A percentile compares a stretch with the other conserved stretches of the same genome.
Conservation (phyloP, 2,113 vertebrate genomes). For the Accipiter cooperii region DNA sequence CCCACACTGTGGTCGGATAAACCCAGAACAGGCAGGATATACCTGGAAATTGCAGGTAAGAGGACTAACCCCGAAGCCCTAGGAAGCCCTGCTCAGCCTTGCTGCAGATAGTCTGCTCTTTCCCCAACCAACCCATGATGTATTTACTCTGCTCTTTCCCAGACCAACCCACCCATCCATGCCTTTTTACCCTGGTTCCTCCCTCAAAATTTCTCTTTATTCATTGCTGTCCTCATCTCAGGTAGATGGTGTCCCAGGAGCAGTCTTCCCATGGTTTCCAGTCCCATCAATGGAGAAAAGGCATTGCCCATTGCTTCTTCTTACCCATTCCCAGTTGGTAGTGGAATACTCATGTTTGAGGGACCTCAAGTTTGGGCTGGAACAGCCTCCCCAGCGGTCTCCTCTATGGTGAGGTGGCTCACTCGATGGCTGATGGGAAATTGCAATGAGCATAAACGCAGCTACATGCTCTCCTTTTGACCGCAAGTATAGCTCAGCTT, state of each 20-base stretch:
- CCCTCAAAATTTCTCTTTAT: not conserved
- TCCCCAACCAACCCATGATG: not conserved
- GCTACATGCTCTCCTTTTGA: not conserved
- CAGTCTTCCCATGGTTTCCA: not conserved
- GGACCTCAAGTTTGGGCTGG: not conserved
- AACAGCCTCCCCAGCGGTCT: not conserved
- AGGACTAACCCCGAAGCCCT: not conserved
- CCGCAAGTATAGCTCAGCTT: not conserved
- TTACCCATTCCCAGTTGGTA: not conserved
- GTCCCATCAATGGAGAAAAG: not conserved
- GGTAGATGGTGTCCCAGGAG: not conserved
- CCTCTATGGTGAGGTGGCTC: not conserved
- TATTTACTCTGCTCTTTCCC: not conserved
- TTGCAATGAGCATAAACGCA: not conserved
- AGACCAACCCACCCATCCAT: not conserved
- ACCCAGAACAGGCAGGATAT: not conserved
- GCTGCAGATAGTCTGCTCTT: not conserved
- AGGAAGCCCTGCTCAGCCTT: not conserved
- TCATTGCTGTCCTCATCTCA: not conserved
- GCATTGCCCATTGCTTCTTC: not conserved
- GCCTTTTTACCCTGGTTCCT: not conserved
- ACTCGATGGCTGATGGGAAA: accelerated
- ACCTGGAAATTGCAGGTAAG: not conserved
- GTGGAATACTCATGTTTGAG: not conserved
- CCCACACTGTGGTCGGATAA: not conserved